phyloP scores from a whole-genome alignment of 1,140 invertebrate genomes.

The Myzus persicae region DNA sequence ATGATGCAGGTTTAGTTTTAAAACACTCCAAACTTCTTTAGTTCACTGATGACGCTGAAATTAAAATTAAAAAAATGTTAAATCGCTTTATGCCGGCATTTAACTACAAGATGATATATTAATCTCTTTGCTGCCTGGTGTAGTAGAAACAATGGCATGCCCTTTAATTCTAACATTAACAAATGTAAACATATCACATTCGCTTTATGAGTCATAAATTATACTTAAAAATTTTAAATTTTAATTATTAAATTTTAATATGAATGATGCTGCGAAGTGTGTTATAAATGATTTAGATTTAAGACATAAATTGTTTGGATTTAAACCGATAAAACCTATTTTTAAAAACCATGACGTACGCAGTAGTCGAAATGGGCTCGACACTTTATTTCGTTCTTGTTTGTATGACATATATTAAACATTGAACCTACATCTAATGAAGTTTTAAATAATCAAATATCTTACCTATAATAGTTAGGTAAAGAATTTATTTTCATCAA shows the following conservation, averaged over 20 bases:
- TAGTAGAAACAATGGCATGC: not conserved
- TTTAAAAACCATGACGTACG: not conserved
- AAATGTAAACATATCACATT: not conserved
- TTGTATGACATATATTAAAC: not conserved
- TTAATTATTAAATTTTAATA: not conserved
- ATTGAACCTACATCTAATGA: not conserved
- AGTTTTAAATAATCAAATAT: not conserved
- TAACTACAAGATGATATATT: slow-evolving; percentile 18
- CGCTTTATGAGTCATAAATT: not conserved
- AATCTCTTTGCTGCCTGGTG: not conserved
- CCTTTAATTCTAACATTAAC: not conserved
- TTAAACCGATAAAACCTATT: not conserved
- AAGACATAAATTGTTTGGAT: not conserved
- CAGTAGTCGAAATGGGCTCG: not conserved
- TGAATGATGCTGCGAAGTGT: not conserved
- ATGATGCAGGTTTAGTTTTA: not conserved
- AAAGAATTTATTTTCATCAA: not conserved
- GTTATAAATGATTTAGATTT: not conserved
- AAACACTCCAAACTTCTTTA: not conserved
- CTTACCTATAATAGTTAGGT: not conserved
- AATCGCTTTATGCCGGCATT: not conserved
- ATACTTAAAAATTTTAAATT: not conserved
- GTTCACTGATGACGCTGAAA: not conserved
- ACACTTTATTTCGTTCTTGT: not conserved
- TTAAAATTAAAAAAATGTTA: not conserved